Evolutionary conservation across 2,113 vertebrate species (phyloP).

Genomic region (Tonatia bakeri): DNA sequence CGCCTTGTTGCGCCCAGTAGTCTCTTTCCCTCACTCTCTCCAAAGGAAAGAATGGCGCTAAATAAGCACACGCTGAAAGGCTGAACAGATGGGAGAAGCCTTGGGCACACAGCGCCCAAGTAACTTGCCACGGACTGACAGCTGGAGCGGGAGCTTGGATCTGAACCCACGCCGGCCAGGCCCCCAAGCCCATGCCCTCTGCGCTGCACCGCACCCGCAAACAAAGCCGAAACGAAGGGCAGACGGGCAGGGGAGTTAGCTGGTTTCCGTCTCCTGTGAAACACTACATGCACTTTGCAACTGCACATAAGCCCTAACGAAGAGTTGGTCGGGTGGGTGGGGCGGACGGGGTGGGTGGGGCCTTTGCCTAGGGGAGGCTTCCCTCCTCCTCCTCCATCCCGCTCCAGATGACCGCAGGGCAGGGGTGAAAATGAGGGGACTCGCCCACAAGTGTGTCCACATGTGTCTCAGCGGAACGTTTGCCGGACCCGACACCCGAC

Average conservation of each 20-base stretch:
- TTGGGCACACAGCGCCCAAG: background rate
- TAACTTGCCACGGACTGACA: background rate
- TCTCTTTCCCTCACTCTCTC: background rate
- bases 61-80: background rate
- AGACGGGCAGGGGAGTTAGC: background rate
- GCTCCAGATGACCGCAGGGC: background rate
- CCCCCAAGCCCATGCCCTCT: background rate
- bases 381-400: background rate
- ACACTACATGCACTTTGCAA: background rate
- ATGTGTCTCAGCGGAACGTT: background rate
- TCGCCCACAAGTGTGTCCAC: background rate
- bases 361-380: background rate
- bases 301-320: background rate
- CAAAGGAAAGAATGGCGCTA: background rate
- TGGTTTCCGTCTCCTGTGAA: background rate
- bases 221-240: background rate
- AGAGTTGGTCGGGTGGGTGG: background rate
- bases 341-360: fast-evolving
- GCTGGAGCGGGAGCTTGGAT: background rate
- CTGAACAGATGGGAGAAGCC: background rate
- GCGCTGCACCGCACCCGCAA: background rate
- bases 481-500: fast-evolving
- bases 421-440: background rate
- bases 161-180: background rate
- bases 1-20: background rate